Evolutionary conservation across 2,113 vertebrate species (phyloP), one percentile per base, ranked within the genome.

Genomic region (Prochilodus magdalenae): DNA sequence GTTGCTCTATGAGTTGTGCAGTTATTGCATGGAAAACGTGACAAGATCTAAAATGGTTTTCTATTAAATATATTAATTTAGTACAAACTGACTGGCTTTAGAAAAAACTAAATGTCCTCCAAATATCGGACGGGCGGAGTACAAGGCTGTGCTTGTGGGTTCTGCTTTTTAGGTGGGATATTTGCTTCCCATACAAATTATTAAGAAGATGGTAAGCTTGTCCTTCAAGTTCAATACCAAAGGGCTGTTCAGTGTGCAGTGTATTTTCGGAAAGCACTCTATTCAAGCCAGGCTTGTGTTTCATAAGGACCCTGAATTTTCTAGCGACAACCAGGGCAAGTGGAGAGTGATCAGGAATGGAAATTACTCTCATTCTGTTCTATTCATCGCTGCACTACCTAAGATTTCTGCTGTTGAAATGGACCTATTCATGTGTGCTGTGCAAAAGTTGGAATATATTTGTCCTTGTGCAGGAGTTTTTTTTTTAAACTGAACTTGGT

Each of bases 271-370:
- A 72, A 11, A 30, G 8, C 33, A 29, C 57, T 60, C 67, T 33
- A 59, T 44, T 79, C 66, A 79, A 24, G 15, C 53, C 16, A 27
- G 66, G 2, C 36, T 55, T 60, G 33, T 47, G 30, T 77, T 77
- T 65, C 49, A 65, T 65, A 51, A 77, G 55, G 88, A 87, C 86
- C n/a, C 78, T 59, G 29, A 86, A 83, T 86, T 91, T 90, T 91
- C 84, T 85, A 89, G 87, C 83, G 88, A 87, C 85, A 90, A 86
- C 75, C 87, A 49, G 60, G 75, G 77, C 86, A 82, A 80, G 15
- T 83, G 85, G 81, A 72, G 33, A 51, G 79, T 91, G 88, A 89
- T 92, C 91, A 92, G 87, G 87, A 91, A 90, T 87, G 86, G 89
- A 92, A 90, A 73, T 60, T 83, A 85, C 88, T 90, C 88, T 71